These are phyloP conservation scores for Chionomys nivalis DNA, from an alignment of 2,113 vertebrate genomes.

Conservation along the genomic window DNA sequence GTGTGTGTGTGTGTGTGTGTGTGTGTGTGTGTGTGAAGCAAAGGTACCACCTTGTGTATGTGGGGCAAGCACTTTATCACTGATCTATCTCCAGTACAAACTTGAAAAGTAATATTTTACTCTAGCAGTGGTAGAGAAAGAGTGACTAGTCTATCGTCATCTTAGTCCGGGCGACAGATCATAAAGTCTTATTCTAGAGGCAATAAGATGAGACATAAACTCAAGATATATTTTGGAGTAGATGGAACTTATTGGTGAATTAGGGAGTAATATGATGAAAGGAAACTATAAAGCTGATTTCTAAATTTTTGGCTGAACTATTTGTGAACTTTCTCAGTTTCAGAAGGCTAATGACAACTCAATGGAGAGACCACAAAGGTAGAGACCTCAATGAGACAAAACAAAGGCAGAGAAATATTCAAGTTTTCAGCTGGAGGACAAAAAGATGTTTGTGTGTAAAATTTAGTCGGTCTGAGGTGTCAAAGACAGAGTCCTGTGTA, in stretches of 20 bases:
- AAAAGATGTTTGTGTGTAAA: not conserved
- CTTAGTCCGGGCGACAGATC: not conserved
- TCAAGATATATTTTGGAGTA: not conserved
- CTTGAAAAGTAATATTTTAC: not conserved
- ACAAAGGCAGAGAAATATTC: not conserved
- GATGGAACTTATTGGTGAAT: not conserved
- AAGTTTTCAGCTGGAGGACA: not conserved
- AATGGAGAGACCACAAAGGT: not conserved
- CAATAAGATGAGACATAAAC: not conserved
- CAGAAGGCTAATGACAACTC: not conserved
- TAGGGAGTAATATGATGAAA: not conserved
- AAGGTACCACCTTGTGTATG: not conserved
- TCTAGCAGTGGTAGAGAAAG: not conserved
- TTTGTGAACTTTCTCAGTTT: constrained; percentile 1
- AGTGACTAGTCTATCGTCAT: not conserved
- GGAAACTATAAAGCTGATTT: not conserved
- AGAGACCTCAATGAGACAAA: too few relatives aligned
- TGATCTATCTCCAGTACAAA: not conserved
- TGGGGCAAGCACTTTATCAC: not conserved
- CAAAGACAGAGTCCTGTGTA: not conserved
- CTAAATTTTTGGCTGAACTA: not conserved
- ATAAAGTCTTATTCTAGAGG: not conserved
- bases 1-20: not conserved
- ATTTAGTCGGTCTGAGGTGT: not conserved
- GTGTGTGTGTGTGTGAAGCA: not conserved